Base-by-base conservation (phyloP, 1,140 invertebrate genomes). In the Battus philenor region DNA sequence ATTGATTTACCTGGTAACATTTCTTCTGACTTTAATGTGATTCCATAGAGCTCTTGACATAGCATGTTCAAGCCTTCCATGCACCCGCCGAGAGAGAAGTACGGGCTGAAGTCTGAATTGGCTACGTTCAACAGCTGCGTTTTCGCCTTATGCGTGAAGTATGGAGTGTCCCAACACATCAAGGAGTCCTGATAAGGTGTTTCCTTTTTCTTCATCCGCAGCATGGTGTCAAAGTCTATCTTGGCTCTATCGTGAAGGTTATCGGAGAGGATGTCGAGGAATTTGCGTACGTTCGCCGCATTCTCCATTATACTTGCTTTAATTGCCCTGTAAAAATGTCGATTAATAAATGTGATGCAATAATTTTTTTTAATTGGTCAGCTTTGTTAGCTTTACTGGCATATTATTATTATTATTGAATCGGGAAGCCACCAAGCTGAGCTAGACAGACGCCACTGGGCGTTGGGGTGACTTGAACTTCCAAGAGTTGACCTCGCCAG, bases 41-140 rank as follows among this genome's bases (percentile, higher is more conserved):
- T 93, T 2, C 92, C 93, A 69, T 93, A 98, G 0, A 99, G 83
- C 27, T 89, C 87, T 38, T 93, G 88, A 22, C 97, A 93, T 4
- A 99, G 80, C 61, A 92, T 90, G 81, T 97, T 96, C 2, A 99
- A 80, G 0, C 98, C 98, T 63, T 99, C 96, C 96, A 99, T 99
- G 67, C 97, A 98, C 36, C 91, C 90, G 4, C 97, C 97, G 0
- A 99, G 86, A 0, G 97, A 98, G 76, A 99, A 98, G 74, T 98
- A 99, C 0, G 95, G 93, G 24, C 91, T 87, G 66, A 93, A 94
- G 62, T 96, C 93, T 8, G 88, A 87, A 26, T 87, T 87, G 1
- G 89, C 89, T 2, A 90, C 89, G 49, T 93, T 88, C 0, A 95
- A 86, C 66, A 91, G 90, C 30, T 90, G 86, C 4, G 88, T 90